Percentiles rank a stretch among this genome's conserved stretches.
phyloP scores from a whole-genome alignment of 2,888 invertebrate genomes.

The Troilus luridus region DNA sequence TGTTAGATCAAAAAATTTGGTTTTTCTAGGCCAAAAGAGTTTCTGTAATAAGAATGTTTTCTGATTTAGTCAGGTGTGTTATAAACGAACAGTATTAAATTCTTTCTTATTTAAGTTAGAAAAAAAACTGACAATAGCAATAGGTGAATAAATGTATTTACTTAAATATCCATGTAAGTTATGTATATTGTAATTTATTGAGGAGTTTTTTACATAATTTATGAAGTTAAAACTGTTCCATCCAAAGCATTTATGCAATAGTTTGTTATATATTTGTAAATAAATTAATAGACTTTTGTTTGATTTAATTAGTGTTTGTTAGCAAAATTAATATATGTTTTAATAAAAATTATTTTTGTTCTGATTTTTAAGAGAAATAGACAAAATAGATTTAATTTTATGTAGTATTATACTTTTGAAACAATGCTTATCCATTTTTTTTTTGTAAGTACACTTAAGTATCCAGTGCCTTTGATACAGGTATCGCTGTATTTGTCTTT shows the following conservation, averaged over 20 bases:
- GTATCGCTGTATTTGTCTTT: slow-evolving; percentile 22
- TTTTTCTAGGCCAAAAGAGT: neutral
- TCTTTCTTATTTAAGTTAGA: slow-evolving; percentile 1
- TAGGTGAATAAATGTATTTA: neutral
- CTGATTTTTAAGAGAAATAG: neutral
- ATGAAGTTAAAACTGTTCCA: slow-evolving; percentile 31
- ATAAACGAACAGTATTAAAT: slow-evolving; percentile 34
- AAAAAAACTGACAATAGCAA: slow-evolving; percentile 35
- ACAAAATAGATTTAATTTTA: neutral
- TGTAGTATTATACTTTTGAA: neutral
- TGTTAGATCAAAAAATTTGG: neutral
- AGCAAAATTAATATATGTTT: neutral
- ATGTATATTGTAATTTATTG: slow-evolving; percentile 19
- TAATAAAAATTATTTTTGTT: neutral
- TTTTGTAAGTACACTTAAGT: neutral
- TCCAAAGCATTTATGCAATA: slow-evolving; percentile 34
- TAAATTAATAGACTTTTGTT: neutral
- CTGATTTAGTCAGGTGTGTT: slow-evolving; percentile 41
- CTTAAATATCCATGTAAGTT: neutral
- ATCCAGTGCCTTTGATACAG: slow-evolving; percentile 25
- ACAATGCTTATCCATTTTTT: neutral
- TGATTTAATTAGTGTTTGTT: neutral
- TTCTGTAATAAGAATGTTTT: neutral
- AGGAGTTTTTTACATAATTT: neutral
- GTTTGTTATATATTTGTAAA: neutral